Base-by-base conservation (phyloP, 2,888 invertebrate genomes). In the Criorhina ranunculi region DNA sequence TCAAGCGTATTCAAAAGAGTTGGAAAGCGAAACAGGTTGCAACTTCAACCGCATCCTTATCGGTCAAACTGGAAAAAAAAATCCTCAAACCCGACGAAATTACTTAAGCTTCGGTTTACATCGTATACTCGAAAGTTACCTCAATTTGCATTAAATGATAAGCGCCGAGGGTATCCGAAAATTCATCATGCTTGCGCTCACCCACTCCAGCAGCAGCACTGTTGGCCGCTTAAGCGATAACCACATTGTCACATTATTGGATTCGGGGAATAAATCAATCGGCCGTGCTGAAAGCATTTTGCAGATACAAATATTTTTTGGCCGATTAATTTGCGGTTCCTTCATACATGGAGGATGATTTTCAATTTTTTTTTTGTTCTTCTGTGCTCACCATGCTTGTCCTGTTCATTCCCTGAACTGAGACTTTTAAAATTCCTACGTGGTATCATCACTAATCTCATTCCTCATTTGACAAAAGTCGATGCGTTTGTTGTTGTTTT, bases 211-310 rank as follows among this genome's bases (percentile, higher is more conserved):
- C 73, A 64, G 46, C 55, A 8, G 59, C 44, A 57, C 42, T 44
- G 40, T 44, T 35, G 37, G 17, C 8, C 53, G 29, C 42, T 42
- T 59, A 75, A n/a, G 57, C 79, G 83, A 85, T 85, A 85, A 79
- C 79, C 62, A 85, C 73, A 85, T 85, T 85, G 83, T 85, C 83
- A 85, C 83, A 79, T 85, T 85, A 85, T 69, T 75, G 79, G 83
- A 79, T 79, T 80, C 75, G 70, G 53, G 75, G 57, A 76, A 85
- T 80, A 85, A 85, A 80, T 80, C 85, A 85, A 85, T 85, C 70
- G 85, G 80, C 80, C 80, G 80, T 66, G 79, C 85, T 85, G 85
- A 85, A 85, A 85, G 85, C 85, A 85, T 85, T 80, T 85, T 80
- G 85, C 80, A 80, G 75, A 85, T 85, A 80, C 85, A 85, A 79